phyloP scores from a whole-genome alignment of 2,888 invertebrate species.

The Danaus chrysippus region DNA sequence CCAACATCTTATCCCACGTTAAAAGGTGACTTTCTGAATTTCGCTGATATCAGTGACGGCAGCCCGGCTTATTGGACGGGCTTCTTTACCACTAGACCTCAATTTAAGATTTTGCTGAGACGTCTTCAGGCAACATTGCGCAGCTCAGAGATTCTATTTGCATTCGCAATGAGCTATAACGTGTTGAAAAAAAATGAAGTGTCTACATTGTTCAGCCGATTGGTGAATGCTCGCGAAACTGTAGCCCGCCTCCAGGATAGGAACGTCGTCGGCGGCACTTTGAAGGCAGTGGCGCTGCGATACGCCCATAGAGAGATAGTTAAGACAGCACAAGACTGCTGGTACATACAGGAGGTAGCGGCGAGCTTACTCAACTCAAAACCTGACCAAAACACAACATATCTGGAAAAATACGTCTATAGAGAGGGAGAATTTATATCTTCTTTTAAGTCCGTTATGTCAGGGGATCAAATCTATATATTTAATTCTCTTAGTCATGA shows the following conservation, averaged over 20 bases:
- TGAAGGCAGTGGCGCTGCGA: slow-evolving; percentile 89
- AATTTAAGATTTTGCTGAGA: slow-evolving; percentile 88
- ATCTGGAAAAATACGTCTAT: slow-evolving; percentile 61
- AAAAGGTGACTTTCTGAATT: slow-evolving; percentile 96
- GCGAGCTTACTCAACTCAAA: slow-evolving; percentile 83
- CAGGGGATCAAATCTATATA: slow-evolving; percentile 83
- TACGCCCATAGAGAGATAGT: slow-evolving; percentile 86
- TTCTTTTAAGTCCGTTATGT: slow-evolving; percentile 67
- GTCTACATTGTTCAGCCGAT: slow-evolving; percentile 68
- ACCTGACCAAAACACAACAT: slow-evolving; percentile 83
- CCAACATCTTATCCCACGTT: slow-evolving; percentile 82
- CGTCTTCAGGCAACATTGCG: slow-evolving; percentile 90
- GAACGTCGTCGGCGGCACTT: slow-evolving; percentile 97
- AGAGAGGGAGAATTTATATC: slow-evolving; percentile 65
- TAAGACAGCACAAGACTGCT: slow-evolving; percentile 56
- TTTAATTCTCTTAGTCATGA: slow-evolving; percentile 91
- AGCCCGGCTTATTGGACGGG: slow-evolving; percentile 97
- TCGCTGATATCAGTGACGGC: slow-evolving; percentile 92
- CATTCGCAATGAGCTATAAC: slow-evolving; percentile 85
- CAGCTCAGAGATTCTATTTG: slow-evolving; percentile 90
- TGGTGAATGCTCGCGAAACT: slow-evolving; percentile 83
- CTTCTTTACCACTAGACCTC: slow-evolving; percentile 93
- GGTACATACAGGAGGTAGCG: slow-evolving; percentile 62
- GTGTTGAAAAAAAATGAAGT: slow-evolving; percentile 73
- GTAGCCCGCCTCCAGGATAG: slow-evolving; percentile 96